These are phyloP conservation scores for Pheosia gnoma DNA, from an alignment of 2,888 invertebrate genomes.

Conservation along the genomic window DNA sequence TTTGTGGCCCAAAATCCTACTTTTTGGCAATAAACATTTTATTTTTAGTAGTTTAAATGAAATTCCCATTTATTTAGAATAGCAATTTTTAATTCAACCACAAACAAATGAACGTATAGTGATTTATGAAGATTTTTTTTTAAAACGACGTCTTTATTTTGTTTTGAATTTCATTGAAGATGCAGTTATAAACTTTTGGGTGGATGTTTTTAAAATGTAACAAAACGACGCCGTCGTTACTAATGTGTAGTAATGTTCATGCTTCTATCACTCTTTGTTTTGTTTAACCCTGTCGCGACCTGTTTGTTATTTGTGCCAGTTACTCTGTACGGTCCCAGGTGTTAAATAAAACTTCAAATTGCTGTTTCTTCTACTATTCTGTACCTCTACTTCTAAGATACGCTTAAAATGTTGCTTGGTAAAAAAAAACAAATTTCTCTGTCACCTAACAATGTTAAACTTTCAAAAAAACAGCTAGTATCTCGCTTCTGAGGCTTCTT, in stretches of 20 bases:
- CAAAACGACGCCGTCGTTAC: constrained; percentile 61
- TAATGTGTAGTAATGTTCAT: constrained; percentile 58
- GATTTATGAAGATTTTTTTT: constrained; percentile 64
- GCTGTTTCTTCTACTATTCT: constrained; percentile 69
- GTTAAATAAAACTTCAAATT: constrained; percentile 80
- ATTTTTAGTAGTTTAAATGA: not conserved
- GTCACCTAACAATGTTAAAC: constrained; percentile 17
- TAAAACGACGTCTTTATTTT: constrained; percentile 63
- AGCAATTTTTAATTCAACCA: constrained; percentile 38
- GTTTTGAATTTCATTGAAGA: not conserved
- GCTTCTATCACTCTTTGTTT: constrained; percentile 75
- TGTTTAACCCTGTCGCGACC: constrained; percentile 79
- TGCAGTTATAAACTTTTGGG: not conserved
- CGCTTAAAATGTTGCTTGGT: constrained; percentile 69
- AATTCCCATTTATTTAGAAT: not conserved
- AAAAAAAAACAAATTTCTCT: constrained; percentile 35
- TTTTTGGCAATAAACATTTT: constrained; percentile 5
- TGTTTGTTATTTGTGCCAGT: constrained; percentile 40
- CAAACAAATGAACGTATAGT: constrained; percentile 72
- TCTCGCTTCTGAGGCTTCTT: constrained; percentile 59
- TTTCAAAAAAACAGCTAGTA: constrained; percentile 20
- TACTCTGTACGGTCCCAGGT: constrained; percentile 67
- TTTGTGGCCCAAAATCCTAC: constrained; percentile 57
- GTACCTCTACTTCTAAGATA: constrained; percentile 54
- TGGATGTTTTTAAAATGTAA: constrained; percentile 14